phyloP scores from a whole-genome alignment of 2,888 invertebrate genomes.

The Synergus laeviventris region DNA sequence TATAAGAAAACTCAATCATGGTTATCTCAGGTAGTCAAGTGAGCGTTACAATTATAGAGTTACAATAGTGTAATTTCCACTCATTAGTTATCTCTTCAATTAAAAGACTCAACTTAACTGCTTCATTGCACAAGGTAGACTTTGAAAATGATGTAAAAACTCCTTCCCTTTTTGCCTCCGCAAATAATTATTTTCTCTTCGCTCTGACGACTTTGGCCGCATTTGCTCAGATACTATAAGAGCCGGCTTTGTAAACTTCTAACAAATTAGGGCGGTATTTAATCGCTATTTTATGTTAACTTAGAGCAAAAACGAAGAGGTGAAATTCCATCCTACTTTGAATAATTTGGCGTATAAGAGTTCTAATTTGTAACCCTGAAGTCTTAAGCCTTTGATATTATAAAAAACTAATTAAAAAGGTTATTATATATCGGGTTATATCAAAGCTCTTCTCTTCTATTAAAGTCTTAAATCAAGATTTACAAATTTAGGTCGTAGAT shows the following conservation, averaged over 20 bases:
- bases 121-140: slow-evolving; percentile 22
- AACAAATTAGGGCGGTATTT: neutral
- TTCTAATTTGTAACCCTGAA: neutral
- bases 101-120: slow-evolving; percentile 17
- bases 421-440: neutral
- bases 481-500: neutral
- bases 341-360: neutral
- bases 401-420: neutral
- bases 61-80: slow-evolving; percentile 14
- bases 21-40: neutral
- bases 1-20: neutral
- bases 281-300: neutral
- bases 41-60: slow-evolving; percentile 27
- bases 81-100: slow-evolving; percentile 15
- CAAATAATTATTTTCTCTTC: slow-evolving; percentile 9
- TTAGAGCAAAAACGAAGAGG: neutral
- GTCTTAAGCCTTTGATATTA: neutral
- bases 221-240: neutral
- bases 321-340: neutral
- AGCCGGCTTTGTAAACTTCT: neutral
- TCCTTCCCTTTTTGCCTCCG: neutral
- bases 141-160: slow-evolving; percentile 26
- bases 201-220: neutral
- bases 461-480: neutral
- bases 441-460: neutral